phyloP scores from a whole-genome alignment of 2,888 invertebrate species.

The Argyresthia goedartella region DNA sequence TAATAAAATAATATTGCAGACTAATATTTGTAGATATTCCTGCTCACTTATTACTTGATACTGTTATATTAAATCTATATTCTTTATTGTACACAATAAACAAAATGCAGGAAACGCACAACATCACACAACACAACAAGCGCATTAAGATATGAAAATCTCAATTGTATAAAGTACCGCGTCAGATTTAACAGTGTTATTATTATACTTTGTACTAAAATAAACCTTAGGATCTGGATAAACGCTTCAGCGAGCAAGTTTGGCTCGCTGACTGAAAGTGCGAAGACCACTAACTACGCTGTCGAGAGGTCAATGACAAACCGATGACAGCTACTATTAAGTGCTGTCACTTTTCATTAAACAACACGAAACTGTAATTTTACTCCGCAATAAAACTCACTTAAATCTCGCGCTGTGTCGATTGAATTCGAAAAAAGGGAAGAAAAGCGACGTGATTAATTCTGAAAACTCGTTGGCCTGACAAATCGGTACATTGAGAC shows the following conservation, averaged over 20 bases:
- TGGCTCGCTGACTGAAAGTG: conserved; percentile 19
- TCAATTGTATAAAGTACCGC: too few species aligned
- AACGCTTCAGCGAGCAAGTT: neutral
- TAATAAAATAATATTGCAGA: too few species aligned
- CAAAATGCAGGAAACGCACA: too few species aligned
- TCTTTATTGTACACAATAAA: too few species aligned
- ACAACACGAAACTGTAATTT: neutral
- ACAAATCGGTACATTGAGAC: neutral
- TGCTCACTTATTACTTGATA: too few species aligned
- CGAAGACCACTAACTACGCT: conserved; percentile 19
- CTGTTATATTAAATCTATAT: too few species aligned
- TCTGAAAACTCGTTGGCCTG: conserved; percentile 2
- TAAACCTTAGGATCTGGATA: neutral
- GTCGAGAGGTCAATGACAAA: conserved; percentile 32
- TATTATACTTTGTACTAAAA: neutral
- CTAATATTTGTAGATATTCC: too few species aligned
- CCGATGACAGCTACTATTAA: conserved; percentile 9
- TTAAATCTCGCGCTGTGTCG: neutral
- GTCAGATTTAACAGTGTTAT: neutral
- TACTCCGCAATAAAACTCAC: neutral
- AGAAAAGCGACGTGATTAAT: neutral
- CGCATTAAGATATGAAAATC: too few species aligned
- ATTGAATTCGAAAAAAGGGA: neutral
- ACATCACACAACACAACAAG: too few species aligned
- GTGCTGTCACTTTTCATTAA: conserved; percentile 9